A percentile compares a stretch with the other conserved stretches of the same genome.
Conservation (phyloP, 2,888 invertebrate species). For the Eristalis tenax region DNA sequence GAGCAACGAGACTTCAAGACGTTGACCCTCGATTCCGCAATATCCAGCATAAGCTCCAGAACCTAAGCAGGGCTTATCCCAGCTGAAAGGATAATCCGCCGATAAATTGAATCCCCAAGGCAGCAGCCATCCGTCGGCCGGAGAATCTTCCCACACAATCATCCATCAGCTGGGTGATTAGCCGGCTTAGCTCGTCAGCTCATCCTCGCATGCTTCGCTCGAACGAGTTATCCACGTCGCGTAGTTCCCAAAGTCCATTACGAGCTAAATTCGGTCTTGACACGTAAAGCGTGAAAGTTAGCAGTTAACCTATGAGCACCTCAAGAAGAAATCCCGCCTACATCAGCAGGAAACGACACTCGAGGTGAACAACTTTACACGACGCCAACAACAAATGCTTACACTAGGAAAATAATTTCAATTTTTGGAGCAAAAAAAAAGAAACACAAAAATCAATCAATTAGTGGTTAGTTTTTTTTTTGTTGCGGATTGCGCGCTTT, state of each 20-base stretch:
- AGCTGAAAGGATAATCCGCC: background rate
- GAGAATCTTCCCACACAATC: background rate
- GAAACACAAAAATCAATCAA: background rate
- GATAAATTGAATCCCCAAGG: background rate
- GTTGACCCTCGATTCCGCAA: background rate
- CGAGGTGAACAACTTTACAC: conserved; percentile 15
- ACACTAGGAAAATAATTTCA: background rate
- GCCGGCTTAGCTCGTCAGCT: background rate
- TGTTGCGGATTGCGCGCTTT: conserved; percentile 15
- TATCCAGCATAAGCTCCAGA: background rate
- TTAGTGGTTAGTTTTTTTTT: conserved; percentile 4
- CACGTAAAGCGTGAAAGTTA: conserved; percentile 54
- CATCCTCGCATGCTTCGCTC: background rate
- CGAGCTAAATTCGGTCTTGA: conserved; percentile 5
- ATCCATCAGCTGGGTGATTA: background rate
- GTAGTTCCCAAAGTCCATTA: background rate
- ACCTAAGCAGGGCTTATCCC: background rate
- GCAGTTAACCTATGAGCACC: conserved; percentile 14
- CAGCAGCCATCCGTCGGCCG: no score
- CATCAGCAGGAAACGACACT: background rate
- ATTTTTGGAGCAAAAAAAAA: background rate
- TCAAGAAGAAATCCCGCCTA: background rate
- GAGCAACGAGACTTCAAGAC: background rate
- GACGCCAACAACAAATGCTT: background rate
- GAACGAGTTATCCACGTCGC: background rate